Base-by-base conservation (phyloP, 2,888 invertebrate genomes). In the Eilema depressum region DNA sequence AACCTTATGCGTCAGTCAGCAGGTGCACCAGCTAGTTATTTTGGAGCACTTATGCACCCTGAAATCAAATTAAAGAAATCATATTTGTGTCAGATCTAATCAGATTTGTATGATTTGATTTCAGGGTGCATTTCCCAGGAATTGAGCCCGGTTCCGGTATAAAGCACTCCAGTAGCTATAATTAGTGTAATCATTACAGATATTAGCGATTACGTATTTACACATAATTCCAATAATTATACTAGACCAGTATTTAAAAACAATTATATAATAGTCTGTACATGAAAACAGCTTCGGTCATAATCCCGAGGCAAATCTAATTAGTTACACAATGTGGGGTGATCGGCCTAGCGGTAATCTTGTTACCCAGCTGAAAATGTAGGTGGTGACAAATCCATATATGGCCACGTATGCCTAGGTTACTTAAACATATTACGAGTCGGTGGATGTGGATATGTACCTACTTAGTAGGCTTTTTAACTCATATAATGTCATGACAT, bases 281-380 rank as follows among this genome's bases (percentile, higher is more conserved):
- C 30, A 25, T 62, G 60, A 59, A 66, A 63, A 64, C 68, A 28
- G 25, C 63, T 71, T 70, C 63, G 59, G 41, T 68, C 68, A 73
- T 80, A 73, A 73, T 74, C 71, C 72, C 17, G 26, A 10, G 41
- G 30, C 53, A 71, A 86, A 87, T 83, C 83, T 83, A 85, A 88
- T 87, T 87, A 62, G 80, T 83, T 74, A 77, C 74, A 78, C 78
- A 81, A 79, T 77, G 72, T 81, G 82, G 78, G 82, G 83, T 83
- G 85, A 86, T 79, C 75, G 73, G 41, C 63, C 62, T 26, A 63
- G 5, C 14, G 30, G 56, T 86, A 86, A 86, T 86, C 86, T 69
- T 73, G 75, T 86, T 86, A 69, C 26, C 41, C 60, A 65, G 63
- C 61, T 75, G 26, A 53, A 66, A 72, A 71, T 33, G 37, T 65